Percentiles rank a stretch among this genome's conserved stretches.
Conservation (phyloP, 2,888 invertebrate genomes). For the Nyleta sp. region DNA sequence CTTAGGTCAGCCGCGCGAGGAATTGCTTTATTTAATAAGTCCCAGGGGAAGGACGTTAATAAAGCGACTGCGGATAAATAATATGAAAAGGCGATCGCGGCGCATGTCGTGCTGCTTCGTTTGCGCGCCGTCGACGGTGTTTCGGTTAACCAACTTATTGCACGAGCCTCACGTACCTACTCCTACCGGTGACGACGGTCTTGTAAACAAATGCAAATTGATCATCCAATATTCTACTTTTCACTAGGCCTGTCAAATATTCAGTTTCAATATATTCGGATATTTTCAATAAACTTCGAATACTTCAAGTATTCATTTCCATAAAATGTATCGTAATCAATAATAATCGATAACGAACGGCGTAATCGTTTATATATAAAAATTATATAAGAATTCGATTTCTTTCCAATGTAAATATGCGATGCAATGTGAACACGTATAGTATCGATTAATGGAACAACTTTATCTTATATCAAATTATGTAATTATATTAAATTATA, state of each 20-base stretch:
- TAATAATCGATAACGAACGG: not conserved
- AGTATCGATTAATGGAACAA: slow-evolving; percentile 12
- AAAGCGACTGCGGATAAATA: slow-evolving; percentile 70
- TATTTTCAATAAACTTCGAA: too few relatives aligned
- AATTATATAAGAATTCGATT: not conserved
- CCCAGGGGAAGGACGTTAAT: slow-evolving; percentile 75
- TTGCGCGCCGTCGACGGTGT: slow-evolving; percentile 50
- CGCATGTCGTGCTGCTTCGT: slow-evolving; percentile 59
- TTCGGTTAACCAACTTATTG: slow-evolving; percentile 59
- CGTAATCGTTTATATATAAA: too few relatives aligned
- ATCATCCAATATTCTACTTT: too few relatives aligned
- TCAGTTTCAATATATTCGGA: too few relatives aligned
- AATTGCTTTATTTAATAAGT: slow-evolving; percentile 81
- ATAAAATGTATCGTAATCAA: slow-evolving; percentile 3
- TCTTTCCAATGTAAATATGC: not conserved
- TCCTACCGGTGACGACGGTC: slow-evolving; percentile 36
- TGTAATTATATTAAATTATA: slow-evolving; percentile 37
- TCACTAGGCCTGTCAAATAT: too few relatives aligned
- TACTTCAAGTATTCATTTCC: not conserved
- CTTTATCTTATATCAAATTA: slow-evolving; percentile 5
- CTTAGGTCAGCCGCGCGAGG: slow-evolving; percentile 74
- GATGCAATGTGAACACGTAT: too few relatives aligned
- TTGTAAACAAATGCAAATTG: too few relatives aligned
- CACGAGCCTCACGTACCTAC: slow-evolving; percentile 52
- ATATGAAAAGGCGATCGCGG: slow-evolving; percentile 64